These are phyloP conservation scores for Peromyscus eremicus DNA, from an alignment of 2,797 vertebrate genomes.

Conservation along the genomic window DNA sequence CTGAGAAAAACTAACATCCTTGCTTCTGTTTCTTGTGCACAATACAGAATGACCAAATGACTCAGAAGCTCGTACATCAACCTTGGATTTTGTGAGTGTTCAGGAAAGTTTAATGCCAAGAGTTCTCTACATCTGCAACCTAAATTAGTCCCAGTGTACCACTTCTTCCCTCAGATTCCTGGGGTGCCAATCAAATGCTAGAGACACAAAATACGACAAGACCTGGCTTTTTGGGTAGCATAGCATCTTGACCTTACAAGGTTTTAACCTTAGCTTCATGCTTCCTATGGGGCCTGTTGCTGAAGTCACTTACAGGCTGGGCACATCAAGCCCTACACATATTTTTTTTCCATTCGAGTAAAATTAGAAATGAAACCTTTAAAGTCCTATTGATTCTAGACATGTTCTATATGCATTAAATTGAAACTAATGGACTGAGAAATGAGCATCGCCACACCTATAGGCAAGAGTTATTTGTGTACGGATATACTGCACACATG, in stretches of 20 bases:
- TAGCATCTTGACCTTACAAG: conserved; percentile 83
- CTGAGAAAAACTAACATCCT: conserved; percentile 44
- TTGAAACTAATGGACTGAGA: conserved; percentile 85
- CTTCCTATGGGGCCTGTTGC: conserved; percentile 82
- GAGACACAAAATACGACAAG: conserved; percentile 82
- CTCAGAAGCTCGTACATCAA: conserved; percentile 75
- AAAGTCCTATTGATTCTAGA: conserved; percentile 81
- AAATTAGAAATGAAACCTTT: conserved; percentile 86
- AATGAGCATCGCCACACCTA: conserved; percentile 75
- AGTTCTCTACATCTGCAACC: conserved; percentile 78
- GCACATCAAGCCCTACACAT: conserved; percentile 65
- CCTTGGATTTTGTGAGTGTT: conserved; percentile 85
- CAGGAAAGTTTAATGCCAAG: conserved; percentile 80
- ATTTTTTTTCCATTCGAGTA: conserved; percentile 82
- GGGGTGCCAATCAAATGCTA: conserved; percentile 81
- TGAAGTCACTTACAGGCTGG: conserved; percentile 66
- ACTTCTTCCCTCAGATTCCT: conserved; percentile 75
- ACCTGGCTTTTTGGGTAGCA: conserved; percentile 86
- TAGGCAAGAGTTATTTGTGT: conserved; percentile 81
- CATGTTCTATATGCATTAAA: conserved; percentile 85
- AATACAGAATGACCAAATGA: conserved; percentile 76
- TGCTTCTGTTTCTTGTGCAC: conserved; percentile 56
- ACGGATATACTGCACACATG: conserved; percentile 71
- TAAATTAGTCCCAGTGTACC: conserved; percentile 82
- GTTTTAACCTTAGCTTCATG: conserved; percentile 87